These are phyloP conservation scores for Crossocerus cetratus DNA, from an alignment of 2,888 invertebrate species.

Conservation along the genomic window DNA sequence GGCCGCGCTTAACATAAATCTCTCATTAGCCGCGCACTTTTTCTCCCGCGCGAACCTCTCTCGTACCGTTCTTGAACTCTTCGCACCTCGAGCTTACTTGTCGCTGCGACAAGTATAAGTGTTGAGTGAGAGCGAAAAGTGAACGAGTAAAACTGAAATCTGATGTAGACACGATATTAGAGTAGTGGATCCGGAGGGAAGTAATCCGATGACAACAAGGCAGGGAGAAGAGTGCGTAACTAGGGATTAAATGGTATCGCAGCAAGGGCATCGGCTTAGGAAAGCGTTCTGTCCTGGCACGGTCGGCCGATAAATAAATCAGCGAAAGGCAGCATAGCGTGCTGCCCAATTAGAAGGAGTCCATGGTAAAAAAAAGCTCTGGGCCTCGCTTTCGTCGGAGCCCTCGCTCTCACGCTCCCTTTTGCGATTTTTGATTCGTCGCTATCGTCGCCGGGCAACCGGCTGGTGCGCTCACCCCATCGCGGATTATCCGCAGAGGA, in stretches of 20 bases:
- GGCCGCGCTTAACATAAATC: constrained; percentile 52
- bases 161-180: background rate
- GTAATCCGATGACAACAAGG: constrained; percentile 32
- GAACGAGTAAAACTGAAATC: background rate
- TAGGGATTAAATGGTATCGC: constrained; percentile 33
- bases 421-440: constrained; percentile 55
- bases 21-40: constrained; percentile 50
- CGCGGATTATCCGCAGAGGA: constrained; percentile 55
- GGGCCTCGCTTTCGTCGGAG: constrained; percentile 18
- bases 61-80: background rate
- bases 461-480: constrained; percentile 31
- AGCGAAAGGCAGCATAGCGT: constrained; percentile 38
- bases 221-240: constrained; percentile 25
- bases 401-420: constrained; percentile 31
- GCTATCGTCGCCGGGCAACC: constrained; percentile 51
- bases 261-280: constrained; percentile 20
- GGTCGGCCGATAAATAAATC: constrained; percentile 53
- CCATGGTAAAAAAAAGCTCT: constrained; percentile 28
- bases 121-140: background rate
- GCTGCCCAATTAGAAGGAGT: constrained; percentile 47
- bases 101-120: background rate
- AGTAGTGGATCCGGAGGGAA: constrained; percentile 11
- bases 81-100: background rate
- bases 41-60: constrained; percentile 16
- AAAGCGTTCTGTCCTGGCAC: constrained; percentile 41